Evolutionary conservation across 2,797 vertebrate genomes (phyloP), one percentile per base, ranked within the genome.

Genomic region (Danio choprae): DNA sequence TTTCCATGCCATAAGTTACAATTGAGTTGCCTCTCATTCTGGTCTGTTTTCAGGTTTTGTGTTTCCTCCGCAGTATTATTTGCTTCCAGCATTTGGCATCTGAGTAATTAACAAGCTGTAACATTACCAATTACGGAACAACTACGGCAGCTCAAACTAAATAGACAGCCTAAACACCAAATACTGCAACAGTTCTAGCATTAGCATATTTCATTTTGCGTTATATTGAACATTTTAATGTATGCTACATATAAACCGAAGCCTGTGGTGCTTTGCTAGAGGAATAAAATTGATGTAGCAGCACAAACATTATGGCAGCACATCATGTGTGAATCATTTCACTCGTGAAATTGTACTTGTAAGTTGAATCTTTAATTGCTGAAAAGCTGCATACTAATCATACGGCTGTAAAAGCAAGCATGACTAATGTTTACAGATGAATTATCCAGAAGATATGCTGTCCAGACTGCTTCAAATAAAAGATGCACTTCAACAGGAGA

Each of bases 341-440:
- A 48, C 43, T 60, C 4, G 22, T 60, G 50, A 70, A 55, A 55
- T 40, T 55, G 50, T 41, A 53, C 50, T 70, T 70, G 68, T 53
- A 53, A 53, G 67, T 70, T 70, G 68, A 70, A 55, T 55, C 36
- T 70, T 70, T 70, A 55, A 70, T 70, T 55, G 41, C 50, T 41
- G 16, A 41, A 70, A 55, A 55, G 50, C 68, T 55, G 50, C 50
- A 70, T 70, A 53, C 50, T 70, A 70, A 70, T 60, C 58, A 60
- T 38, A 5, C 29, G 7, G 29, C 58, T 60, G 13, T 13, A 15
- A 60, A 22, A 59, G 56, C 22, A 70, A 40, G 53, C 58, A 60
- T 16, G 36, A 4, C 67, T 40, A n/a, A 53, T 20, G 50, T 41
- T 70, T 41, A 70, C 36, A 13, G 68, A 55, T 51, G 9, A 69